Evolutionary conservation across 2,113 vertebrate genomes (phyloP), one percentile per base, ranked within the genome.

Genomic region (Pheucticus melanocephalus): DNA sequence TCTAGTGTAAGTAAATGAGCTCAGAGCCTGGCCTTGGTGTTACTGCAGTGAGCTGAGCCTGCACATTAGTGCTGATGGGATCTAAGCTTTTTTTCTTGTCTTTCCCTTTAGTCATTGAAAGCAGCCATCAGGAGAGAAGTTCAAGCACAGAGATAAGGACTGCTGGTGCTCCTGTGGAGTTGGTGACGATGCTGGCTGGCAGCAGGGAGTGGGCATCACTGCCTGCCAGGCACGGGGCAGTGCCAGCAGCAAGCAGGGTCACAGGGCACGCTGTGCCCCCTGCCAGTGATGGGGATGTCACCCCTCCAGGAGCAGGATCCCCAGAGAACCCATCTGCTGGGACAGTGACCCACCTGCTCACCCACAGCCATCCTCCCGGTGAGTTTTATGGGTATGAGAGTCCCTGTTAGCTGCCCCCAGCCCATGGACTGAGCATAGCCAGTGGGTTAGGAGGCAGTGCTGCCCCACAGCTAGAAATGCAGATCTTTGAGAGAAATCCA

Each of bases 141-240:
- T 90, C 10, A 1, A 63, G 81, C 28, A 15, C 20, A 2, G 94
- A 94, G 78, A 97, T 95, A 2, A 96, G 91, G 92, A 96, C 91
- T 64, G 84, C 93, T 28, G 68, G 68, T 50, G 61, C 90, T 70
- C 95, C 91, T 21, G 66, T 95, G 57, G 98, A 98, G 95, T 86
- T 96, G 17, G 97, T 97, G 63, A 98, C 96, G 1, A 96, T 94
- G 65, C 77, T 98, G 92, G 95, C 84, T 14, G 82, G 96, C 61
- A 97, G 94, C 12, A 86, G 97, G 56, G 98, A 98, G 90, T 94
- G 77, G 96, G 96, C 97, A 17, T 95, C 94, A 5, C 96, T 98
- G 57, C 98, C 98, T 22, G 94, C 98, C 57, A 97, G 79, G 19
- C 88, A 65, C 0, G 0, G n/a, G 31, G 33, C 1, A 0, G 64